Evolutionary conservation across 2,113 vertebrate genomes (phyloP).

Genomic region (Rissa tridactyla): DNA sequence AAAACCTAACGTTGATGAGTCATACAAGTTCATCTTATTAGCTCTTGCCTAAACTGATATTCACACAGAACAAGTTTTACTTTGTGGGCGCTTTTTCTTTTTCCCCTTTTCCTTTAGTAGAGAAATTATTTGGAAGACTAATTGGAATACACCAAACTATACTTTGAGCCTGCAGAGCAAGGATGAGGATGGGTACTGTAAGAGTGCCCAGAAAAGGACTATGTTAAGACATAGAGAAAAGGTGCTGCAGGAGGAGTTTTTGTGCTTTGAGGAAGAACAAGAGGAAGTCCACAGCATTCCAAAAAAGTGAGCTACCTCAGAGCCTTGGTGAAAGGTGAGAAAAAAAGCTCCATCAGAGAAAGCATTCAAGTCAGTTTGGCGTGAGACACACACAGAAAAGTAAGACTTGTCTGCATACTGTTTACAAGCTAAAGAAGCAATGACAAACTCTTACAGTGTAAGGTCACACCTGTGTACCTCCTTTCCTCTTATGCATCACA

Average conservation of each 20-base stretch:
- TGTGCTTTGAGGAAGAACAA: background rate
- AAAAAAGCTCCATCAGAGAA: background rate
- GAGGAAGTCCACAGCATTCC: background rate
- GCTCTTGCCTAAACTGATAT: background rate
- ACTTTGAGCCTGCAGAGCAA: background rate
- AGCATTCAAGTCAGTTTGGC: background rate
- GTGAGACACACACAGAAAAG: background rate
- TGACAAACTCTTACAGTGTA: background rate
- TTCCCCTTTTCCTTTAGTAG: background rate
- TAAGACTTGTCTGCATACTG: background rate
- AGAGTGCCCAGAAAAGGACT: background rate
- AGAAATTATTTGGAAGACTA: background rate
- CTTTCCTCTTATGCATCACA: background rate
- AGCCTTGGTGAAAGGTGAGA: background rate
- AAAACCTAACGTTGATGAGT: background rate
- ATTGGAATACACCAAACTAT: background rate
- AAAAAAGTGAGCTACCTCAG: background rate
- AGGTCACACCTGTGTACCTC: background rate
- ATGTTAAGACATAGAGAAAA: background rate
- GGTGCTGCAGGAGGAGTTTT: background rate
- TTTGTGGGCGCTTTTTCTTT: background rate
- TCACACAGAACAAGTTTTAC: background rate
- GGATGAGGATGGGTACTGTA: accelerated
- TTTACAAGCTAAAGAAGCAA: background rate
- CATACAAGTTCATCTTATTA: background rate